These are phyloP conservation scores for Lates calcarifer DNA, from an alignment of 2,113 vertebrate species.

Conservation along the genomic window DNA sequence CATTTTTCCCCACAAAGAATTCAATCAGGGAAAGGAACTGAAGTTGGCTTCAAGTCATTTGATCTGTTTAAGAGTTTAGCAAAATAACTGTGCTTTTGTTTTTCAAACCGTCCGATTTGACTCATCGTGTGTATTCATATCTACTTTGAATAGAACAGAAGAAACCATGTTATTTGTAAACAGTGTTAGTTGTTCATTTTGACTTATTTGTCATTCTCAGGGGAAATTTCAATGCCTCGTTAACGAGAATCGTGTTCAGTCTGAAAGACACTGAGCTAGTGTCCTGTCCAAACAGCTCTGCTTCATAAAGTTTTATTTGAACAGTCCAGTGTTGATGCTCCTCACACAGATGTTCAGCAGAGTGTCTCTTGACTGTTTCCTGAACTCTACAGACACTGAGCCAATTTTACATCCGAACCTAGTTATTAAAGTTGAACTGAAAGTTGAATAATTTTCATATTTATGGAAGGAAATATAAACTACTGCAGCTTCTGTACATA, in stretches of 20 bases:
- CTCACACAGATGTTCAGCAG: background rate
- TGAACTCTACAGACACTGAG: background rate
- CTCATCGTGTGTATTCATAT: background rate
- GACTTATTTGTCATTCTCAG: background rate
- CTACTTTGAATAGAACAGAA: slow-evolving; percentile 2
- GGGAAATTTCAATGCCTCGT: slow-evolving; percentile 10
- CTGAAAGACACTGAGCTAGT: background rate
- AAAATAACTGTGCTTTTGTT: background rate
- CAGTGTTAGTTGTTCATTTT: slow-evolving; percentile 11
- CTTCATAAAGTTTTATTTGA: background rate
- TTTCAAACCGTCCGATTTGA: background rate
- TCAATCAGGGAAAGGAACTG: background rate
- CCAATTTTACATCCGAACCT: background rate
- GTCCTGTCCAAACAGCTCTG: slow-evolving; percentile 10
- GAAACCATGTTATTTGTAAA: background rate
- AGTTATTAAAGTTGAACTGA: background rate
- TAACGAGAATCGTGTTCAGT: background rate
- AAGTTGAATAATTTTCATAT: background rate
- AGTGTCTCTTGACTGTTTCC: background rate
- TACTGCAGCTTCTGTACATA: background rate
- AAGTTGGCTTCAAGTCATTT: background rate
- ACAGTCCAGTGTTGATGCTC: background rate
- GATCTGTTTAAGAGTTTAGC: slow-evolving; percentile 8
- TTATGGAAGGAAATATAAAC: background rate
- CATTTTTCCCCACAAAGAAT: background rate